Base-by-base conservation (phyloP, 2,888 invertebrate species). In the Cosmia trapezina region DNA sequence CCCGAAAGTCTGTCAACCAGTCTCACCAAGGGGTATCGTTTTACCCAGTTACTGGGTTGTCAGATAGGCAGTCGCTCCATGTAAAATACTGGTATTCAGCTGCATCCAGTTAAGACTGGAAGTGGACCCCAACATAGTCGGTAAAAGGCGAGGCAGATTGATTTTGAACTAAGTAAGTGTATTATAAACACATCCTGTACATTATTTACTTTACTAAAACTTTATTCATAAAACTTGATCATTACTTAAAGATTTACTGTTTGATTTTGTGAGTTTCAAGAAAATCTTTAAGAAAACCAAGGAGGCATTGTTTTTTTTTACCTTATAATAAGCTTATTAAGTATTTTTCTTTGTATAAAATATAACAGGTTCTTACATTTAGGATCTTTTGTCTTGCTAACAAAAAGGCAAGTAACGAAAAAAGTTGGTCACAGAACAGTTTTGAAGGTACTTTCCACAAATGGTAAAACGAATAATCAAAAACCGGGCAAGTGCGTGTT, bases 281-380 rank as follows among this genome's bases (percentile, higher is more conserved):
- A 64, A 75, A 43, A 49, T 1, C 33, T 63, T 56, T 12, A 14
- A 66, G 12, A 60, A 54, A 49, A 56, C 4, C 53, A 19, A 62
- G 28, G 22, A 28, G 7, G 6, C 12, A 7, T 76, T 33, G 37
- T n/a, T 28, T 47, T 53, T 62, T 56, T 8, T 5, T 5, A 33
- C 4, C 45, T 59, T 78, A 43, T 14, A 57, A 43, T 28, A 63
- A 51, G n/a, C 19, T 37, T 2, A 14, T 12, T 28, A 57, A 53
- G 51, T 70, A n/a, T n/a, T n/a, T 71, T 43, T 49, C 59, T 41
- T 71, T 70, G 59, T 70, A 22, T 49, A 22, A 33, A 54, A 63
- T 63, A 22, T 41, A 47, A 59, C 41, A 28, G 11, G 22, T 47
- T 37, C 41, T 49, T 8, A 74, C 9, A 59, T 37, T 73, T 33